Evolutionary conservation across 2,888 invertebrate species (phyloP), one percentile per base, ranked within the genome.

Genomic region (Nephrotoma flavescens): DNA sequence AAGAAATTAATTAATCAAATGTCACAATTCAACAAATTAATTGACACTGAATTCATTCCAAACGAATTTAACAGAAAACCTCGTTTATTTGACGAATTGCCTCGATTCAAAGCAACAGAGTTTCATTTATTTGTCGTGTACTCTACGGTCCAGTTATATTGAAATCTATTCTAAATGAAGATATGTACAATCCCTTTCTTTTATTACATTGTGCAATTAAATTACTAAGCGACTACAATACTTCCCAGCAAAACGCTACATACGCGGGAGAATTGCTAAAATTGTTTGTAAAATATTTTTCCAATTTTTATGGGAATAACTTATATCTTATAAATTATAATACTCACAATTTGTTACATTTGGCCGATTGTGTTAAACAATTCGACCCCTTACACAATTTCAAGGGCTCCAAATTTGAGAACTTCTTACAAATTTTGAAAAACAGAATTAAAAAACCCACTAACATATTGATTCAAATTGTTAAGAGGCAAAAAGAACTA

Each of bases 71-170:
- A 83, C 19, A 83, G 83, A 83, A 83, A 83, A 83, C 83, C 83
- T 41, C 19, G 83, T 7, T 3, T 6, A 9, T 83, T 87, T 85
- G 84, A 87, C 4, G 87, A 87, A 86, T 42, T 87, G 71, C 83
- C 87, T 44, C 86, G 87, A 12, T 87, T 87, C 84, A 88, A 88
- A 86, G 87, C 87, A 3, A 86, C 87, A 12, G 86, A 87, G 47
- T 86, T 87, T 45, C 86, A 57, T 45, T 86, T 86, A 87, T 71
- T 87, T 42, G 71, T 87, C 84, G 52, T 87, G 9, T 87, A 87
- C 47, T 47, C n/a, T n/a, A 47, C 12, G 47, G 11, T 2, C 47
- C 47, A 11, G 47, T 47, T 47, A 11, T 47, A 47, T 84, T 84
- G 15, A 87, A 87, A 86, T 86, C 86, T 42, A 11, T 86, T 19